These are phyloP conservation scores for Drymonia ruficornis DNA, from an alignment of 2,888 invertebrate genomes.

Conservation along the genomic window DNA sequence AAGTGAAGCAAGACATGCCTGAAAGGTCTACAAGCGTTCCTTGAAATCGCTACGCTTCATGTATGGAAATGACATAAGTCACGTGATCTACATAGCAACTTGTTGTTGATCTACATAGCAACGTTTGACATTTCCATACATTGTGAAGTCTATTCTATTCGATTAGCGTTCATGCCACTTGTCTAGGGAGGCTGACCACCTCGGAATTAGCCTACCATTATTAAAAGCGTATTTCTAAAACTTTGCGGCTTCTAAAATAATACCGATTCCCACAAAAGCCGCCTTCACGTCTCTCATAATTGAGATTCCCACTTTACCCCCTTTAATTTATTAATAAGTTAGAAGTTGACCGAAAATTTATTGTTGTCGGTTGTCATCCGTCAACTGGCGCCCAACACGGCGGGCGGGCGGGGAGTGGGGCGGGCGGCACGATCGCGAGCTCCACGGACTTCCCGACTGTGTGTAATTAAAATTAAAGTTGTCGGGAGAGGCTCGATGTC, in stretches of 20 bases:
- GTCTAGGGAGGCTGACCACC: neutral
- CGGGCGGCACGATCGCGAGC: constrained; percentile 36
- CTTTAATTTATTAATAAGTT: constrained; percentile 38
- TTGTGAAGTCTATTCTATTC: too few relatives aligned
- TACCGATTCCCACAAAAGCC: constrained; percentile 4
- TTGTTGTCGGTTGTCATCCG: constrained; percentile 37
- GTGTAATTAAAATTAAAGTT: constrained; percentile 50
- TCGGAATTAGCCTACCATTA: neutral
- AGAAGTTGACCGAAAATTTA: constrained; percentile 38
- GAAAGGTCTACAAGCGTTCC: too few relatives aligned
- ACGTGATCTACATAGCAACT: too few relatives aligned
- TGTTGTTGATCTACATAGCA: too few relatives aligned
- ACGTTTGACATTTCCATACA: too few relatives aligned
- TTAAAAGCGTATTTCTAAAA: constrained; percentile 4
- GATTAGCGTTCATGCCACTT: too few relatives aligned
- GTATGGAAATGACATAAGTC: too few relatives aligned
- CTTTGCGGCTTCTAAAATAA: constrained; percentile 2
- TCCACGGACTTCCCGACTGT: constrained; percentile 43
- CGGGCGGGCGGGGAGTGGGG: constrained; percentile 17
- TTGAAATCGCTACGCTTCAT: too few relatives aligned
- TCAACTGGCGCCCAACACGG: constrained; percentile 18
- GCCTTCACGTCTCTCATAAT: constrained; percentile 11
- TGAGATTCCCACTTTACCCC: constrained; percentile 20
- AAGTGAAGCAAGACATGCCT: too few relatives aligned
- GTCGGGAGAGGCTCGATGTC: constrained; percentile 28